Evolutionary conservation across 2,113 vertebrate species (phyloP).

Genomic region (Zootoca vivipara): DNA sequence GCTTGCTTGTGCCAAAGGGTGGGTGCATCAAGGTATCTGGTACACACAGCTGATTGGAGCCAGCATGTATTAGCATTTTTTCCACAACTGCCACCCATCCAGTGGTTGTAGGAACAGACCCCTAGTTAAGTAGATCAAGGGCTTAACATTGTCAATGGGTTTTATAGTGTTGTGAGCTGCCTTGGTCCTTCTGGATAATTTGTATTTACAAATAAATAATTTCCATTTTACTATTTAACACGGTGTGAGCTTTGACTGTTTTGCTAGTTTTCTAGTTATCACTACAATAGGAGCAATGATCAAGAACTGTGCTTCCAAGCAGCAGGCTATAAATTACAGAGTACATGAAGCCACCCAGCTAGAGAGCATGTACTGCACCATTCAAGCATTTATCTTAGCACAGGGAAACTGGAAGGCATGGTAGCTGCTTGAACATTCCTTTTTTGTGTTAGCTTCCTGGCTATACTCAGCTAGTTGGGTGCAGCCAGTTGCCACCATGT

Average conservation of each 20-base stretch:
- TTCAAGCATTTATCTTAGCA: not conserved
- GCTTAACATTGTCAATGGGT: not conserved
- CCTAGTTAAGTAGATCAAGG: not conserved
- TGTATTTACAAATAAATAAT: not conserved
- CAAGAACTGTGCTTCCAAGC: not conserved
- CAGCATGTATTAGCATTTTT: not conserved
- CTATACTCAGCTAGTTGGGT: not conserved
- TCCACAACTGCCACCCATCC: not conserved
- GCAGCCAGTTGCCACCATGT: not conserved
- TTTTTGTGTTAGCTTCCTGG: not conserved
- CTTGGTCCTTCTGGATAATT: not conserved
- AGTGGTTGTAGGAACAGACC: not conserved
- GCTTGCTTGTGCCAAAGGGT: not conserved
- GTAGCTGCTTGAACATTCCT: not conserved
- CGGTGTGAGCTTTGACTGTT: not conserved
- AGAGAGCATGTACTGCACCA: not conserved
- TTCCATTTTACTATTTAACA: not conserved
- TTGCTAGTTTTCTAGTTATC: not conserved
- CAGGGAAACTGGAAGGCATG: not conserved
- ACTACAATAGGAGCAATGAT: not conserved
- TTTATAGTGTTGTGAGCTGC: not conserved
- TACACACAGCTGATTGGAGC: not conserved
- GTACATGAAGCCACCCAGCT: not conserved
- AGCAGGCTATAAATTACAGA: not conserved
- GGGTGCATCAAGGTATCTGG: not conserved